Evolutionary conservation across 2,888 invertebrate genomes (phyloP).

Genomic region (Sipha maydis): DNA sequence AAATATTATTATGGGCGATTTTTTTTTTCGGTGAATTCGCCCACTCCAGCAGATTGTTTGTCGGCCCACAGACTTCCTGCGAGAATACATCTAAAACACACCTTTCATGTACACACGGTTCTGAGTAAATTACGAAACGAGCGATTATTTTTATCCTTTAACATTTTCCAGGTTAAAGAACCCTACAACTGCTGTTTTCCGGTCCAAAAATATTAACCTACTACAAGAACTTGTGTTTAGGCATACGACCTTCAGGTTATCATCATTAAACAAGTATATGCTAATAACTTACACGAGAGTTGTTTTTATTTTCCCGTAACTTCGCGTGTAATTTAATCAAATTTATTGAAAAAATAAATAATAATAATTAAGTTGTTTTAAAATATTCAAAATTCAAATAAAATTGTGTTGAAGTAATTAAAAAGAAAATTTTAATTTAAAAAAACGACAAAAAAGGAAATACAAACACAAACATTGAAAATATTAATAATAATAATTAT

Average conservation of each 20-base stretch:
- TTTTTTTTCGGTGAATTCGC: slow-evolving; percentile 49
- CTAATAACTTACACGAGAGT: not conserved
- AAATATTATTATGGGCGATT: slow-evolving; percentile 7
- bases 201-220: slow-evolving; percentile 46
- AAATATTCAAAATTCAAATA: not conserved
- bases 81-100: slow-evolving; percentile 40
- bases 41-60: slow-evolving; percentile 43
- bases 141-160: slow-evolving; percentile 40
- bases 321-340: not conserved
- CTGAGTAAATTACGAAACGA: slow-evolving; percentile 30
- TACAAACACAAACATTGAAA: not conserved
- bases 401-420: not conserved
- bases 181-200: slow-evolving; percentile 21
- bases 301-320: not conserved
- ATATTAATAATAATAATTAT: not conserved
- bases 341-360: not conserved
- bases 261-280: not conserved
- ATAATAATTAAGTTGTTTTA: not conserved
- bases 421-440: not conserved
- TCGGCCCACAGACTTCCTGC: slow-evolving; percentile 60
- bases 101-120: slow-evolving; percentile 42
- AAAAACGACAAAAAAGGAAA: not conserved
- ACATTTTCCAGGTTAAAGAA: slow-evolving; percentile 44
- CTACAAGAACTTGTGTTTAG: slow-evolving; percentile 21
- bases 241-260: slow-evolving; percentile 11